Evolutionary conservation across 2,797 vertebrate species (phyloP).

Genomic region (Acestrorhynchus altus): DNA sequence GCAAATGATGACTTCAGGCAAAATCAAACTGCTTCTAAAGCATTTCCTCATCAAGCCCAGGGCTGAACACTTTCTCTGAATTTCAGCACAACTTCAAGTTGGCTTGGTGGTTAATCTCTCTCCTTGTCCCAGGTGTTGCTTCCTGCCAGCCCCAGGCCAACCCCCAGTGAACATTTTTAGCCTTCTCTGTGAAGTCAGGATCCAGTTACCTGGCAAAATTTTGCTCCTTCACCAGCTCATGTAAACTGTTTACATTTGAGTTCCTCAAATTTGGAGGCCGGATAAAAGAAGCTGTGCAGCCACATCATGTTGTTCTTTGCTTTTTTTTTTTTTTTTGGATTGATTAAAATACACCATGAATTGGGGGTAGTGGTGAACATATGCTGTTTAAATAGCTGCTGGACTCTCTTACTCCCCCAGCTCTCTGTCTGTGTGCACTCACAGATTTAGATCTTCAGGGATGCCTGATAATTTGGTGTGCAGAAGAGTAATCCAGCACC

Average conservation of each 20-base stretch:
- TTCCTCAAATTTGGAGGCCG: conserved; percentile 1
- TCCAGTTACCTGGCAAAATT: conserved; percentile 2
- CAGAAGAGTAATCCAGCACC: background rate
- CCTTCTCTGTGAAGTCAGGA: background rate
- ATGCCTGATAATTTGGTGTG: background rate
- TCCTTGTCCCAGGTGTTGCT: background rate
- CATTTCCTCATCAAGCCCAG: background rate
- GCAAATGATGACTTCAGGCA: background rate
- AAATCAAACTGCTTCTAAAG: background rate
- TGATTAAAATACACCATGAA: background rate
- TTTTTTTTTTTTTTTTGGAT: background rate
- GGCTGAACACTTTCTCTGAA: background rate
- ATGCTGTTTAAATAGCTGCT: background rate
- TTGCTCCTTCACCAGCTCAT: background rate
- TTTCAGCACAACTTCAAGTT: background rate
- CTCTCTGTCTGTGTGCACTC: background rate
- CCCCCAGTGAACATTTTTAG: conserved; percentile 5
- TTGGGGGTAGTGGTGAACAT: background rate
- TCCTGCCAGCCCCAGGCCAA: background rate
- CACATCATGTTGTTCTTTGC: background rate
- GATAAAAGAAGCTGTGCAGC: background rate
- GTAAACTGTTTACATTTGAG: conserved; percentile 15
- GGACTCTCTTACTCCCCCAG: background rate
- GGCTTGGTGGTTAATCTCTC: background rate
- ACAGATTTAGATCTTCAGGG: background rate